These are phyloP conservation scores for Sardina pilchardus DNA, from an alignment of 2,113 vertebrate genomes.

Conservation along the genomic window DNA sequence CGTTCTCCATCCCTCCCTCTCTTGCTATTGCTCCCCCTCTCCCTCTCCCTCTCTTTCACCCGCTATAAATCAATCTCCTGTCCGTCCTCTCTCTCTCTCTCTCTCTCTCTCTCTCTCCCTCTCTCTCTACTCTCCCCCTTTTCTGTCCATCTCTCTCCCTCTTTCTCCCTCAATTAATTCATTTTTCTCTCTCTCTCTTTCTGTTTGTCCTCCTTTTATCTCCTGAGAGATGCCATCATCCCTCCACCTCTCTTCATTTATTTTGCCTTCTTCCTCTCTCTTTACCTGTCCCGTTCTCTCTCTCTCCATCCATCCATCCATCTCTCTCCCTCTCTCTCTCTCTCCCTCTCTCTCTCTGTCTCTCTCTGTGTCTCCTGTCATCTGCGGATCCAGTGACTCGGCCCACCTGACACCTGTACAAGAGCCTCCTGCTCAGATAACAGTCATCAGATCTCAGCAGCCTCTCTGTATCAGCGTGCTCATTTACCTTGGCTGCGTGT, in stretches of 20 bases:
- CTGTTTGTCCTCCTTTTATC: slow-evolving; percentile 22
- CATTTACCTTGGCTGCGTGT: slow-evolving; percentile 30
- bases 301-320: slow-evolving; percentile 12
- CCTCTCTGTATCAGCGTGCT: not conserved
- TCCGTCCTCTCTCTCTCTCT: slow-evolving; percentile 2
- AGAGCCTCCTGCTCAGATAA: slow-evolving; percentile 2
- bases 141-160: slow-evolving; percentile 39
- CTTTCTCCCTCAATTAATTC: slow-evolving; percentile 18
- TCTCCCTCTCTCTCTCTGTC: not conserved
- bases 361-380: not conserved
- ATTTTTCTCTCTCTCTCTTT: slow-evolving; percentile 6
- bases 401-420: not conserved
- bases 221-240: not conserved
- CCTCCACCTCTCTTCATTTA: slow-evolving; percentile 20
- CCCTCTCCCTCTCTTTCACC: not conserved
- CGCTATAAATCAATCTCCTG: slow-evolving; percentile 33
- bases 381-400: not conserved
- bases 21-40: not conserved
- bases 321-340: slow-evolving; percentile 16
- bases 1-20: not conserved
- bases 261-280: slow-evolving; percentile 28
- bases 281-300: not conserved
- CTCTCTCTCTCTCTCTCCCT: not conserved
- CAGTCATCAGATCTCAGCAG: slow-evolving; percentile 15
- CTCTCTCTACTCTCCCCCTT: slow-evolving; percentile 26